A percentile compares a stretch with the other conserved stretches of the same genome.
phyloP scores from a whole-genome alignment of 1,140 invertebrate genomes.

The Venturia canescens region DNA sequence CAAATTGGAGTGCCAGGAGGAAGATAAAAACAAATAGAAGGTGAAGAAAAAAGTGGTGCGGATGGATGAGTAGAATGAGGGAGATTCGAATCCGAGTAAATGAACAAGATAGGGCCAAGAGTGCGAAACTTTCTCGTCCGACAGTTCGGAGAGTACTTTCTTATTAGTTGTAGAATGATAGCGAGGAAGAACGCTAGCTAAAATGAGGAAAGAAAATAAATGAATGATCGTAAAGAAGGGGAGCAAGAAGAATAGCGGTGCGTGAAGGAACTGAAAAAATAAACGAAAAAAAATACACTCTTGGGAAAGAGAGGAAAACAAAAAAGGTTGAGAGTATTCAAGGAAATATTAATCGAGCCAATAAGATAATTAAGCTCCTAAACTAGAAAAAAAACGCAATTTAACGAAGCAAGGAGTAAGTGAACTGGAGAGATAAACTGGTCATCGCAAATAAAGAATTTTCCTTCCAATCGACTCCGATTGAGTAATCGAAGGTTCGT shows the following conservation, averaged over 20 bases:
- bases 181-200: slow-evolving; percentile 33
- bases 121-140: slow-evolving; percentile 37
- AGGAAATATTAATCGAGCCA: not conserved
- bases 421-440: slow-evolving; percentile 4
- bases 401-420: not conserved
- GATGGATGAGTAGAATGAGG: slow-evolving; percentile 45
- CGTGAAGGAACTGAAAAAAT: slow-evolving; percentile 8
- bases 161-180: slow-evolving; percentile 44
- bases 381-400: not conserved
- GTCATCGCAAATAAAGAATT: not conserved
- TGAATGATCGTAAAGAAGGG: slow-evolving; percentile 14
- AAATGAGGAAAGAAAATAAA: slow-evolving; percentile 49
- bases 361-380: not conserved
- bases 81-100: slow-evolving; percentile 42
- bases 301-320: not conserved
- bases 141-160: slow-evolving; percentile 41
- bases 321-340: not conserved
- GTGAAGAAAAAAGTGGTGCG: slow-evolving; percentile 53
- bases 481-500: not conserved
- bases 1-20: slow-evolving; percentile 38
- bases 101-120: slow-evolving; percentile 31
- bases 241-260: slow-evolving; percentile 13
- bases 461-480: not conserved
- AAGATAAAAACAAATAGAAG: slow-evolving; percentile 45
- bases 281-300: slow-evolving; percentile 17